Conservation (phyloP, 2,888 invertebrate species). For the Tribolium freemani region DNA sequence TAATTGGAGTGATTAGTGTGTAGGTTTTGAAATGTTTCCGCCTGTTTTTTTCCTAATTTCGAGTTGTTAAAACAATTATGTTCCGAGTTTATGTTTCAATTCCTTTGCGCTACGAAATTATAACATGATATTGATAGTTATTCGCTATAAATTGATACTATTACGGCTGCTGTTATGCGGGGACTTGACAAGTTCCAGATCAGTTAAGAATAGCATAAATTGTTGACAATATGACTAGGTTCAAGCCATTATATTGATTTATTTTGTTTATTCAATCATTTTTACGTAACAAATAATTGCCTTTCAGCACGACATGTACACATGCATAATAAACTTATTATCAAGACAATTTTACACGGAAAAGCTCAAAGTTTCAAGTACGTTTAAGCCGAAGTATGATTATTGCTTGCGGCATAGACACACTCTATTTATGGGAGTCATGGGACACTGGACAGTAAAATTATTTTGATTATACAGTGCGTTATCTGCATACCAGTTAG, state of each 20-base stretch:
- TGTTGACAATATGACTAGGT: neutral
- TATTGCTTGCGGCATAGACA: neutral
- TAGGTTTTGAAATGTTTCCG: constrained; percentile 27
- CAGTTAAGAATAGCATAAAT: neutral
- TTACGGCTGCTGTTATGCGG: neutral
- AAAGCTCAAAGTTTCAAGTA: neutral
- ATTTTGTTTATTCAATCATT: neutral
- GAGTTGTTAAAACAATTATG: neutral
- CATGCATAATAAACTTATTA: neutral
- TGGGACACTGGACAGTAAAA: neutral
- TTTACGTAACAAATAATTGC: neutral
- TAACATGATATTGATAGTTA: neutral
- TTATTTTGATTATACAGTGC: neutral
- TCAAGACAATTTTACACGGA: neutral
- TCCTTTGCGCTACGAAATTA: neutral
- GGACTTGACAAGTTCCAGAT: neutral
- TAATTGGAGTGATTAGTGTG: constrained; percentile 18
- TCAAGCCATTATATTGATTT: neutral
- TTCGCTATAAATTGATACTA: neutral
- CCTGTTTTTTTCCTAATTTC: constrained; percentile 14
- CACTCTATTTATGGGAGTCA: neutral
- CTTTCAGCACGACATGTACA: neutral
- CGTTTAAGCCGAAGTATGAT: neutral
- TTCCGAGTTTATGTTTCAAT: neutral
- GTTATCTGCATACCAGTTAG: neutral